These are phyloP conservation scores for Eulemur mongoz DNA, from an alignment of 2,797 vertebrate genomes.

Conservation along the genomic window DNA sequence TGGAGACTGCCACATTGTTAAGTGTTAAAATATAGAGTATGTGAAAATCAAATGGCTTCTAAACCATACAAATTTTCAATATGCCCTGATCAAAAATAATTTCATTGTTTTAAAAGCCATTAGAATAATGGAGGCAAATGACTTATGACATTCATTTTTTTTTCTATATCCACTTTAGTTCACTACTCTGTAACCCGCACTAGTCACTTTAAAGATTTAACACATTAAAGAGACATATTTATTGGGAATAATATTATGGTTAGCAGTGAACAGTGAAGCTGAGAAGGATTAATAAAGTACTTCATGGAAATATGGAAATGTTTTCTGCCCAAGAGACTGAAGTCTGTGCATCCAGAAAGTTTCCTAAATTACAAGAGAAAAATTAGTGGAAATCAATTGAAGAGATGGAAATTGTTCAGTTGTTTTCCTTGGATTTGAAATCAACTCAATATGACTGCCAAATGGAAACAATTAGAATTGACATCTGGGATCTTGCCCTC, in stretches of 20 bases:
- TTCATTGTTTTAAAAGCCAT: slow-evolving; percentile 76
- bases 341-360: not conserved
- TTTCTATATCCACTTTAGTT: slow-evolving; percentile 53
- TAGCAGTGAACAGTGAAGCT: not conserved
- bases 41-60: slow-evolving; percentile 68
- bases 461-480: not conserved
- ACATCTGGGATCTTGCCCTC: not conserved
- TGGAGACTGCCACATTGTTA: slow-evolving; percentile 59
- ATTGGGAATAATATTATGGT: not conserved
- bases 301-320: not conserved
- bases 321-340: not conserved
- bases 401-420: not conserved
- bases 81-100: slow-evolving; percentile 72
- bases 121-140: slow-evolving; percentile 73
- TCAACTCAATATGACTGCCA: not conserved
- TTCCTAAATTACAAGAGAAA: not conserved
- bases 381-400: not conserved
- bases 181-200: slow-evolving; percentile 47
- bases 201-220: slow-evolving; percentile 47
- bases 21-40: slow-evolving; percentile 70
- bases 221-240: slow-evolving; percentile 31
- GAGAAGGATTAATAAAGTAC: not conserved
- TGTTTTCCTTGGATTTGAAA: slow-evolving; percentile 23
- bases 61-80: slow-evolving; percentile 64
- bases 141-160: slow-evolving; percentile 73